A percentile compares a stretch with the other conserved stretches of the same genome.
Conservation (phyloP, 2,113 vertebrate genomes). For the Notechis scutatus region DNA sequence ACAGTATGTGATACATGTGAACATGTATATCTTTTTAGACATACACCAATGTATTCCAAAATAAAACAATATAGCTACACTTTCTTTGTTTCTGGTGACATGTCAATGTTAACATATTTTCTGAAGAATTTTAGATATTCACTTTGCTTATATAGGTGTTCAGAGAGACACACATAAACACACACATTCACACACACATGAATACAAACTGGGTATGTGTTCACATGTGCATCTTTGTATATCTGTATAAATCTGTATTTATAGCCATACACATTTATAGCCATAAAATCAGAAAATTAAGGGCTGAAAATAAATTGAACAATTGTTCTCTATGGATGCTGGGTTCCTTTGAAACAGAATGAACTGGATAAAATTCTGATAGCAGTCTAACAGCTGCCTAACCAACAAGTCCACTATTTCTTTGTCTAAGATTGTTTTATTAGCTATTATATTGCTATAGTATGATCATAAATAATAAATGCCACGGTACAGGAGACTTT, state of each 20-base stretch:
- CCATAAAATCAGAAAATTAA: neutral
- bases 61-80: neutral
- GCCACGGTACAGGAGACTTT: slow-evolving; percentile 42
- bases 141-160: neutral
- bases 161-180: neutral
- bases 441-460: slow-evolving; percentile 51
- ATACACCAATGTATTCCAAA: neutral
- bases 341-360: neutral
- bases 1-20: neutral
- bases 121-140: neutral
- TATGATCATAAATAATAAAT: slow-evolving; percentile 65
- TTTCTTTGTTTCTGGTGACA: neutral
- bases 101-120: neutral
- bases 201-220: neutral
- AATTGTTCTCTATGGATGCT: neutral
- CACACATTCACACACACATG: neutral
- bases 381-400: neutral
- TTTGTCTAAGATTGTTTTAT: slow-evolving; percentile 50
- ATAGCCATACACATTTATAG: neutral
- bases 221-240: neutral
- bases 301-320: neutral
- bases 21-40: neutral
- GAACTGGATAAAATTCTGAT: slow-evolving; percentile 18
- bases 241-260: neutral
- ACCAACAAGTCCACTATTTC: slow-evolving; percentile 16